Evolutionary conservation across 2,888 invertebrate species (phyloP), one percentile per base, ranked within the genome.

Genomic region (Apantesis nais): DNA sequence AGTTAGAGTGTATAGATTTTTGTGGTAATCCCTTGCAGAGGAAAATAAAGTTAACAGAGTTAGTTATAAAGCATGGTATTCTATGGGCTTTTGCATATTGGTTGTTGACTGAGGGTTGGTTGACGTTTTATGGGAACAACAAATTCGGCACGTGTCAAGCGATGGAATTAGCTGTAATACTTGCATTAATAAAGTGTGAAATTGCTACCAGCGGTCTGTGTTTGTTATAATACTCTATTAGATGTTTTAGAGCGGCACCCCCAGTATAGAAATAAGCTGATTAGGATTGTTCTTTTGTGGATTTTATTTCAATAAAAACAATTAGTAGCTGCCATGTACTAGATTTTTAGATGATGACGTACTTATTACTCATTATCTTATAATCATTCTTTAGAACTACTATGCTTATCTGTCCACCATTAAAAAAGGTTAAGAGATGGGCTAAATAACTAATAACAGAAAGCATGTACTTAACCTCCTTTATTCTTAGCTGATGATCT

Each of bases 161-260:
- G 90, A 89, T 87, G 93, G 93, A 93, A 94, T 94, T 94, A 94
- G 93, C 90, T 85, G 87, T 94, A 94, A 95, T 95, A 93, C 94
- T 94, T 91, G 91, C 92, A 93, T 93, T 95, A 94, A 95, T 95
- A 94, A 94, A 95, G 95, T 95, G 95, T 95, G 94, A 95, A 95
- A 95, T 95, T 94, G 94, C 91, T 89, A 93, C 93, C 91, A 88
- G 84, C 89, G 83, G 86, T 68, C 82, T 79, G 82, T 93, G 91
- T 93, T 94, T 92, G 93, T 92, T 93, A 90, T 93, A 92, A 94
- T 93, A 92, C 93, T 89, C 88, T 93, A 93, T 94, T 92, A 91
- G 86, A 82, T 76, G 37, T 88, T 90, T 90, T 90, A 87, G 83
- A 83, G 79, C 29, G 29, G 29, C 83, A 81, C 85, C 86, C 82